Evolutionary conservation across 2,888 invertebrate species (phyloP).

Genomic region (Lasioglossum pauxillum): DNA sequence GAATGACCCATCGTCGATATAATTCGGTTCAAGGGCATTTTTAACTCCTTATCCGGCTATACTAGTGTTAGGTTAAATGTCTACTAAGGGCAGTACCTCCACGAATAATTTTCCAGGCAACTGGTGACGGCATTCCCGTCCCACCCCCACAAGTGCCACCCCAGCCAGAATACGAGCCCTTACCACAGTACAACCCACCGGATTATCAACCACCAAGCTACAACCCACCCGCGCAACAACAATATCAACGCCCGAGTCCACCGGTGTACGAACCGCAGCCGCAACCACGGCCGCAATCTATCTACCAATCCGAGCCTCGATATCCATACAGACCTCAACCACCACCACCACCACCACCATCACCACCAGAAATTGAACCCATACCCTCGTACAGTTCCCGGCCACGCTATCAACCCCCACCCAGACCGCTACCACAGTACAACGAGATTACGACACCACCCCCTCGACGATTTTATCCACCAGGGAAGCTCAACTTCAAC

Average conservation of each 20-base stretch:
- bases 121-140: slow-evolving; percentile 90
- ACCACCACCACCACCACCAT: slow-evolving; percentile 61
- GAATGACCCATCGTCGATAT: too few species aligned
- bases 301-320: slow-evolving; percentile 65
- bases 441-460: slow-evolving; percentile 88
- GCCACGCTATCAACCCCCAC: slow-evolving; percentile 72
- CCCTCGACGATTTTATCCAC: slow-evolving; percentile 92
- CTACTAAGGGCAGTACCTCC: too few species aligned
- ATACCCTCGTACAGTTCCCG: slow-evolving; percentile 37
- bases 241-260: slow-evolving; percentile 83
- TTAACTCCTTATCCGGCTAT: too few species aligned
- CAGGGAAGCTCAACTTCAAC: slow-evolving; percentile 94
- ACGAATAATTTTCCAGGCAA: slow-evolving; percentile 88
- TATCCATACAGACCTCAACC: slow-evolving; percentile 78
- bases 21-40: too few species aligned
- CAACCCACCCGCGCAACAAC: slow-evolving; percentile 68
- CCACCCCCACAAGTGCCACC: slow-evolving; percentile 83
- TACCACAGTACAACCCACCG: slow-evolving; percentile 80
- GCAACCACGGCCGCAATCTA: slow-evolving; percentile 78
- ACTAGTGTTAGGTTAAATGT: too few species aligned
- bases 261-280: slow-evolving; percentile 85
- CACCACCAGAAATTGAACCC: slow-evolving; percentile 39
- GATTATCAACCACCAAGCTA: slow-evolving; percentile 76
- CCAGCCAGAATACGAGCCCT: slow-evolving; percentile 82
- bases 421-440: slow-evolving; percentile 85